Evolutionary conservation across 2,888 invertebrate genomes (phyloP), one percentile per base, ranked within the genome.

Genomic region (Allygus modestus): DNA sequence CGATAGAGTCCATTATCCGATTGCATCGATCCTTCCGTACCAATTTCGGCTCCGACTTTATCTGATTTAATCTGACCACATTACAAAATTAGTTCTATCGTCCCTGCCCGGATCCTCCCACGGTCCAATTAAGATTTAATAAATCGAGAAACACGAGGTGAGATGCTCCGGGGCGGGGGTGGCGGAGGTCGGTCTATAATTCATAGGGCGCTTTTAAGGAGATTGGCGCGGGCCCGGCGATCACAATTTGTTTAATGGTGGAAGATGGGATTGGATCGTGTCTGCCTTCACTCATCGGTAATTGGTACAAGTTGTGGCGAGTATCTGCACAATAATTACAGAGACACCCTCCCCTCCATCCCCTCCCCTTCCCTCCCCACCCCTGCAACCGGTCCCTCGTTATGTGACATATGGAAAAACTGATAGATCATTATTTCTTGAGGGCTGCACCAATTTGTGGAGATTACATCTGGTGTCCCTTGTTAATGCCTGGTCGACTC

Each of bases 181-280:
- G 77, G 51, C 31, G 77, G n/a, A 2, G 77, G 28, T 51, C 20
- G 15, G 51, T 77, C 46, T 77, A 83, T 83, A 71, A 83, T 83
- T 71, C 83, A 83, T 83, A 71, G 82, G 31, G 83, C 65, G 83
- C 83, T 83, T 75, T 73, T 75, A 75, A 75, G 75, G 46, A 54
- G 75, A 83, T 83, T 83, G 83, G 75, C 69, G 54, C 73, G 5
- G 82, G 71, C 61, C 23, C 33, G 26, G 43, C 41, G 82, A 46
- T 69, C 69, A 69, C 82, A 82, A 82, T 82, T 82, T 82, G 82
- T 69, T 65, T 82, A 82, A 82, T 82, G 82, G 82, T 26, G 31
- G 51, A 17, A 28, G 46, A 82, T 71, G 20, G 71, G 71, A 82
- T 82, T 71, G 82, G 71, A 51, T 82, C 69, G 73, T 43, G 73